Base-by-base conservation (phyloP, 2,888 invertebrate genomes). In the Drosophila rellima region DNA sequence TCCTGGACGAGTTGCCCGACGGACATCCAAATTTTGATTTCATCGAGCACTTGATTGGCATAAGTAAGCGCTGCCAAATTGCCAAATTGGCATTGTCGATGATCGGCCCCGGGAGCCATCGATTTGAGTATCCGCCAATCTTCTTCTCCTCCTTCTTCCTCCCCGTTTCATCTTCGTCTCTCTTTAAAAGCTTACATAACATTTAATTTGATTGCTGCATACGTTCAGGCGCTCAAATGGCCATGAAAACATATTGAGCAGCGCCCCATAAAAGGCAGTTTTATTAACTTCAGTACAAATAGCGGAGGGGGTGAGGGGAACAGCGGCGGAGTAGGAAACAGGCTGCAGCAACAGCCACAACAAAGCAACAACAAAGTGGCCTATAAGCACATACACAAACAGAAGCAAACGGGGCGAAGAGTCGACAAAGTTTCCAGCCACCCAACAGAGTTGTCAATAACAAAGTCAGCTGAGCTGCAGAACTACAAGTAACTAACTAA, bases 161-260 rank as follows among this genome's bases (percentile, higher is more conserved):
- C 42, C 17, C n/a, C 23, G 4, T 8, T n/a, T 11, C 15, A 18
- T 23, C 26, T 17, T 2, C 26, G 18, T 17, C 11, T 4, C 61
- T 65, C 45, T 77, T 85, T 82, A 74, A 88, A 85, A 82, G 88
- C 82, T 63, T 64, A 70, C 86, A 86, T 80, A 80, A 75, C 83
- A 86, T 88, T 83, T 88, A 88, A 88, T 86, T 86, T 88, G 87
- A 83, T 82, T 88, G 87, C 87, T 71, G 83, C 87, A 82, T 78
- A 78, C 82, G 70, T 72, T 69, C 70, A 70, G 80, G 80, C 83
- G 70, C 82, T 80, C 65, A 77, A 85, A 88, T 72, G 71, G 77
- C 85, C 82, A 88, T 83, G 86, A 85, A 83, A 83, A 88, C 82
- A 85, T 83, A 83, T 83, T 88, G 82, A 82, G 82, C 86, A 67